A percentile compares a stretch with the other conserved stretches of the same genome.
Conservation (phyloP, 2,113 vertebrate genomes). For the Tonatia bakeri region DNA sequence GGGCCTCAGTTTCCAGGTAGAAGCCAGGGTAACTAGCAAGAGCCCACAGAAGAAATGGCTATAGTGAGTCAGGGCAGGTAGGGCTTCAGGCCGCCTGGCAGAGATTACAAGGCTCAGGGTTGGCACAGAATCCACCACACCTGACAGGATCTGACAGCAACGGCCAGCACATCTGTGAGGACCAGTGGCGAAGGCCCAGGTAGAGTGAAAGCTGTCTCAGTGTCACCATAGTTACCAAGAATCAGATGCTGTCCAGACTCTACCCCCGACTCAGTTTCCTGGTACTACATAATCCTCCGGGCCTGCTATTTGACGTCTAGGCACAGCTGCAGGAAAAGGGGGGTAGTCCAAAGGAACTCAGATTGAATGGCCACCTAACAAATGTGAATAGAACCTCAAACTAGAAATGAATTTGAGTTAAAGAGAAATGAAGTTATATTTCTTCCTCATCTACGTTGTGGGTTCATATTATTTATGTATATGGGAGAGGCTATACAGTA, state of each 20-base stretch:
- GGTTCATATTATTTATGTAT: neutral
- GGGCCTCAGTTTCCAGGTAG: neutral
- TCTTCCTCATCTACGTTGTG: neutral
- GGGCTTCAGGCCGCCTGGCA: neutral
- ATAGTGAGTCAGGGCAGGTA: neutral
- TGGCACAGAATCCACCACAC: neutral
- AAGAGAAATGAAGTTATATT: neutral
- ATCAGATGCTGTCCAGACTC: neutral
- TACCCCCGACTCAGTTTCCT: neutral
- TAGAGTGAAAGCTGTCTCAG: neutral
- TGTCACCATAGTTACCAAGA: neutral
- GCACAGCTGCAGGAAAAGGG: neutral
- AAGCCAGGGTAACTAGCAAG: neutral
- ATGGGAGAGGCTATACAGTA: neutral
- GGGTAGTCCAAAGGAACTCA: neutral
- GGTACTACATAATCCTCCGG: neutral
- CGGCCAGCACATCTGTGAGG: neutral
- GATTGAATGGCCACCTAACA: neutral
- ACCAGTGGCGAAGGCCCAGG: neutral
- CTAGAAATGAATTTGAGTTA: neutral
- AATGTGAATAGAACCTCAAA: neutral
- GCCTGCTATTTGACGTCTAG: neutral
- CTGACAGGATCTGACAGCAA: neutral
- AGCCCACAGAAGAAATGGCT: neutral
- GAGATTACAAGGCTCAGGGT: neutral